Evolutionary conservation across 2,888 invertebrate species (phyloP).

Genomic region (Agrotis exclamationis): DNA sequence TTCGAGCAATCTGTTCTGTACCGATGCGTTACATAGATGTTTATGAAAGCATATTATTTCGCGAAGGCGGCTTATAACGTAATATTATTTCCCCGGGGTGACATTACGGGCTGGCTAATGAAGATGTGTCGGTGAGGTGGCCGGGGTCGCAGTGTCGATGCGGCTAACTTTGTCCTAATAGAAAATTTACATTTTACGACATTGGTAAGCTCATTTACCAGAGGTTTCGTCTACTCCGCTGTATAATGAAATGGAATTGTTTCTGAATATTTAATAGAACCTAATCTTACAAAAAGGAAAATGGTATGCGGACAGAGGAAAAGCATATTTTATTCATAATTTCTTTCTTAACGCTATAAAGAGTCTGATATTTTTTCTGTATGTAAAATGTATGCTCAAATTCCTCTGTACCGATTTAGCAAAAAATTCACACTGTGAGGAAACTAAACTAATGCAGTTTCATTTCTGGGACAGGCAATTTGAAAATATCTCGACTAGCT

Average conservation of each 20-base stretch:
- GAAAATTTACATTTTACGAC: slow-evolving; percentile 68
- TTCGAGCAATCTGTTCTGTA: slow-evolving; percentile 3
- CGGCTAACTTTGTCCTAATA: slow-evolving; percentile 69
- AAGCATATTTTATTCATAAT: slow-evolving; percentile 55
- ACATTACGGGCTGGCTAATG: slow-evolving; percentile 81
- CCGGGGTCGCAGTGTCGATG: slow-evolving; percentile 71
- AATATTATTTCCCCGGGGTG: slow-evolving; percentile 80
- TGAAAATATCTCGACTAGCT: slow-evolving; percentile 30
- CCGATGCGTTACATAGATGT: slow-evolving; percentile 18
- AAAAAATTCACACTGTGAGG: slow-evolving; percentile 4
- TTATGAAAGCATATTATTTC: slow-evolving; percentile 57
- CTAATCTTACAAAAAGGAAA: slow-evolving; percentile 60
- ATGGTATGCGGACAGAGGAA: slow-evolving; percentile 42
- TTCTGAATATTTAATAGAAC: slow-evolving; percentile 54
- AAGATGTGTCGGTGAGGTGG: slow-evolving; percentile 83
- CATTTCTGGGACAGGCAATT: slow-evolving; percentile 40
- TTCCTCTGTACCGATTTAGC: slow-evolving; percentile 20
- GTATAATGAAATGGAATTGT: slow-evolving; percentile 57
- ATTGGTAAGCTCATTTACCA: slow-evolving; percentile 49
- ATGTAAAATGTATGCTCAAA: slow-evolving; percentile 38
- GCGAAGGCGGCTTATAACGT: slow-evolving; percentile 64
- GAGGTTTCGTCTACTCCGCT: slow-evolving; percentile 29
- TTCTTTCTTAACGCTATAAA: slow-evolving; percentile 44
- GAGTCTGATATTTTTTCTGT: slow-evolving; percentile 27
- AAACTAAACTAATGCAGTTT: slow-evolving; percentile 43